Evolutionary conservation across 2,888 invertebrate genomes (phyloP), one percentile per base, ranked within the genome.

Genomic region (Hylaea fasciaria): DNA sequence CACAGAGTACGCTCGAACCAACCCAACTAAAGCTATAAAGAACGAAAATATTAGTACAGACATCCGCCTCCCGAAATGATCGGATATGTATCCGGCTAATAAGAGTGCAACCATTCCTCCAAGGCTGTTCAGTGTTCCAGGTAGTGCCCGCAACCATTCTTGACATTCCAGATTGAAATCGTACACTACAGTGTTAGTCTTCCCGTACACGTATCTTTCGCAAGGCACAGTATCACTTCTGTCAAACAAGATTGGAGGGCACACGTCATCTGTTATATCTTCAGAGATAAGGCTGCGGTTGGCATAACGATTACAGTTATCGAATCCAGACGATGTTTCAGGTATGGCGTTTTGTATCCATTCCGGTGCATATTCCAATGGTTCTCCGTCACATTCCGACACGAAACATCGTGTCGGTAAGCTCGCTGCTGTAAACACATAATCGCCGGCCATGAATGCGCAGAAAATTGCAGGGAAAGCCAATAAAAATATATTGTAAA

Each of bases 61-160:
- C 32, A 80, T 73, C 39, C 88, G 78, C 56, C 91, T 79, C 11
- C 91, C 91, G 43, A 84, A 83, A 45, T 93, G 93, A 81, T 96
- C 96, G 0, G 96, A 96, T 55, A 96, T 83, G 55, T 93, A 93
- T 29, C 96, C 96, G 2, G 95, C 94, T 22, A 95, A 75, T 0
- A 94, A 93, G 45, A 96, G 91, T 0, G 95, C 94, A 50, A 95
- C 84, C 84, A 96, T 94, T 71, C 94, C 95, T 37, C 96, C 96
- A 45, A 95, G 81, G 76, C 95, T 95, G 76, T 95, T 95, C 11
- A 96, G 85, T n/a, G 96, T 96, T 3, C 96, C 96, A 32, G 96
- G 94, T 62, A 96, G 80, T 5, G 95, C 93, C 65, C 96, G 85
- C 72, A 95, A 93, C 96, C 96, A 96, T 93, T 91, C 93, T 55